A percentile compares a stretch with the other conserved stretches of the same genome.
phyloP scores from a whole-genome alignment of 2,888 invertebrate genomes.

The Oscheius sp. region DNA sequence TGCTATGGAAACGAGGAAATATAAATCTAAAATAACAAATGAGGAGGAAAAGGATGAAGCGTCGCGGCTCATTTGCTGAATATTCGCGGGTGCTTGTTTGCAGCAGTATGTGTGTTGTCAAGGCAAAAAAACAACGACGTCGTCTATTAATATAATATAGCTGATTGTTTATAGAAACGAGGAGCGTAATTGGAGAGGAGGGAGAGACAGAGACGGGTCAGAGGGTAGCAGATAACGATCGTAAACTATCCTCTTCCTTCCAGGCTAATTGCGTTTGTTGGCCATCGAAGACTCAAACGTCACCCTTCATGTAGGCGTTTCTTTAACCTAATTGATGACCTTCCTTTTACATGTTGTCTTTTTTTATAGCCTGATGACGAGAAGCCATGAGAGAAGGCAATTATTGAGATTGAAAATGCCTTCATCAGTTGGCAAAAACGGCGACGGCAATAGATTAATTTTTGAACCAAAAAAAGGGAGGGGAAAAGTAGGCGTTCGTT shows the following conservation, averaged over 20 bases:
- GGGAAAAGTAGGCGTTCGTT: neutral
- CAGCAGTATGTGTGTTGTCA: no score
- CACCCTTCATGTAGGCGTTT: neutral
- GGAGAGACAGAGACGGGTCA: slow-evolving; percentile 1
- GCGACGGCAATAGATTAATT: neutral
- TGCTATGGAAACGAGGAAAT: neutral
- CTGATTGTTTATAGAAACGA: no score
- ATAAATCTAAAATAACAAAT: no score
- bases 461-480: neutral
- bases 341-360: neutral
- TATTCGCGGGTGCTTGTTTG: no score
- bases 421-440: neutral
- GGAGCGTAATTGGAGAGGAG: neutral
- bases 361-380: no score
- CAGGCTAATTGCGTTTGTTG: slow-evolving; percentile 19
- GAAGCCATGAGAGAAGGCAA: neutral
- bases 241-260: slow-evolving; percentile 11
- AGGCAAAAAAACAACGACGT: no score
- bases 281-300: neutral
- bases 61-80: no score
- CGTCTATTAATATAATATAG: no score
- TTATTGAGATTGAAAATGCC: neutral
- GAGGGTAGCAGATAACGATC: slow-evolving; percentile 23
- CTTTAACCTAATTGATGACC: neutral
- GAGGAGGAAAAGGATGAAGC: no score